Base-by-base conservation (phyloP, 37 sponge, comb jelly and placozoan species). In the Chondrilla cf. caribensis region DNA sequence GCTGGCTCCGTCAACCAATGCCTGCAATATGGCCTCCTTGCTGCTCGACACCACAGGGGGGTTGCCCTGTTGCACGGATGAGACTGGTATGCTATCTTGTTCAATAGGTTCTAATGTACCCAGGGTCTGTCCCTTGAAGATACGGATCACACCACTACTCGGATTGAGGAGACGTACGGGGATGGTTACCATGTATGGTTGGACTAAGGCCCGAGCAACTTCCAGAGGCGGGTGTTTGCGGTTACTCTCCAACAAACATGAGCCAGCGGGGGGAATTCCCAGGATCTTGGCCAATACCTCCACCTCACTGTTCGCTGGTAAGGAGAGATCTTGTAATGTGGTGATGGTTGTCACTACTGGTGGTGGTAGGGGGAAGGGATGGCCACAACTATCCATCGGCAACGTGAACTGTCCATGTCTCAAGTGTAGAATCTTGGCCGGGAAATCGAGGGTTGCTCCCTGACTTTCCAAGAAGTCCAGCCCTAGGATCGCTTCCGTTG, bases 401-500 rank as follows among this genome's bases (percentile, higher is more conserved):
- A 62, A 7, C 18, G 64, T 19, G 22, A 29, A 6, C 8, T 15
- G 6, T 62, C 64, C 64, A 62, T 62, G 18, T 17, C 57, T 55
- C 64, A 62, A n/a, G 8, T 9, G 6, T 15, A 62, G 6, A 9
- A 19, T 4, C 6, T 28, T 6, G 6, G 26, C 47, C 17, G 11
- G 3, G 3, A 80, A 21, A 39, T 80, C 65, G 39, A 80, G 3
- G 24, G 21, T 9, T 8, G 38, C 6, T 33, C 3, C 8, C 18
- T 80, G 37, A 4, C 3, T 36, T 22, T 67, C 38, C 70, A 79
- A 58, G 25, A 84, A 84, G 47, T 84, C 85, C 25, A 67, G 5
- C 3, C 85, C 85, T 17, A 84, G 66, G 33, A 84, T 84, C 0
- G 64, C 57, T 19, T 79, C 86, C 19, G 70, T 47, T 28, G 79